A percentile compares a stretch with the other conserved stretches of the same genome.
phyloP scores from a whole-genome alignment of 2,113 vertebrate species.

The Prinia subflava region DNA sequence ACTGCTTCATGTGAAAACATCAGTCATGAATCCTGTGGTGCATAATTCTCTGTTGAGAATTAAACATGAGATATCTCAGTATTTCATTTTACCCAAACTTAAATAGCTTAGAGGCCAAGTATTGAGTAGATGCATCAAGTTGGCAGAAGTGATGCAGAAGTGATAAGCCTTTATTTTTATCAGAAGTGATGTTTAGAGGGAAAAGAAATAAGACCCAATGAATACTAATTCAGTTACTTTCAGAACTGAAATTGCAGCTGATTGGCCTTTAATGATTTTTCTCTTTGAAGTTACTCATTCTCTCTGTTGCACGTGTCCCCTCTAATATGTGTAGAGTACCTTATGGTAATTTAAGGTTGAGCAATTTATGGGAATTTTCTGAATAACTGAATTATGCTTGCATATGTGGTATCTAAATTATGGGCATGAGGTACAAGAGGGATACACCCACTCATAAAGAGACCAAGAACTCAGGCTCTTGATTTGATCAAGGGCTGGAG shows the following conservation, averaged over 20 bases:
- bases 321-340: neutral
- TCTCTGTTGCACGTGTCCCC: neutral
- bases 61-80: neutral
- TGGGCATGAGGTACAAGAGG: neutral
- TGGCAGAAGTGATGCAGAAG: neutral
- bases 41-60: neutral
- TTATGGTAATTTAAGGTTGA: neutral
- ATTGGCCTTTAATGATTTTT: neutral
- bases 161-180: neutral
- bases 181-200: neutral
- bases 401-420: neutral
- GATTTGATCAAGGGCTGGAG: neutral
- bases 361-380: neutral
- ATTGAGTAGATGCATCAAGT: neutral
- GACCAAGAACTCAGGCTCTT: neutral
- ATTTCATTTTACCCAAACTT: neutral
- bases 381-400: neutral
- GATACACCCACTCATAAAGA: neutral
- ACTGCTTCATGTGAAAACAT: neutral
- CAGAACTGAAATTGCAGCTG: neutral
- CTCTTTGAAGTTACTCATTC: neutral
- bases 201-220: neutral
- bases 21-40: neutral
- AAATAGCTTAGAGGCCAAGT: neutral
- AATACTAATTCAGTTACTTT: neutral